Evolutionary conservation across 2,888 invertebrate genomes (phyloP).

Genomic region (Cheilosia vulpina): DNA sequence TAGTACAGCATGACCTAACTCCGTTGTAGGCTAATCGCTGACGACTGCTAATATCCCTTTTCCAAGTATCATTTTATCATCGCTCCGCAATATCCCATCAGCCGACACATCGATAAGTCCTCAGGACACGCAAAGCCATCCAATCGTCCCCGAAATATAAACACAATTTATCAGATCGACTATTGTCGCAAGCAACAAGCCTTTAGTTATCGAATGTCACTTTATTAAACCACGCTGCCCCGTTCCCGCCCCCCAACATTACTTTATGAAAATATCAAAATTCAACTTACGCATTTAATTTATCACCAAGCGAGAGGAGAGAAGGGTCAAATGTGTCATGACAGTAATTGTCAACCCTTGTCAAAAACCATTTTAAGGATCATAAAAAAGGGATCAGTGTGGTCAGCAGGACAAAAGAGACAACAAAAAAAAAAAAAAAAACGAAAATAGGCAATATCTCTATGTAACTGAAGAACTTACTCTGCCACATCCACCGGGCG

Average conservation of each 20-base stretch:
- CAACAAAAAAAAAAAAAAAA: conserved; percentile 10
- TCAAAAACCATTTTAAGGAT: conserved; percentile 53
- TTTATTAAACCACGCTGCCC: conserved; percentile 32
- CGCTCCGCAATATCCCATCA: conserved; percentile 1
- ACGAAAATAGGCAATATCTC: conserved; percentile 41
- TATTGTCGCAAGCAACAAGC: conserved; percentile 54
- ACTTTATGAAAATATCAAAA: conserved; percentile 66
- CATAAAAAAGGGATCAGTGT: conserved; percentile 54
- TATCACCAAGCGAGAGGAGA: conserved; percentile 25
- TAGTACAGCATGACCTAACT: too few relatives aligned
- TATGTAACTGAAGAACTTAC: conserved; percentile 41
- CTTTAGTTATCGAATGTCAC: conserved; percentile 44
- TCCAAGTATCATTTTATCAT: conserved; percentile 19
- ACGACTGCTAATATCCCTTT: background rate
- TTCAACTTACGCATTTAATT: conserved; percentile 65
- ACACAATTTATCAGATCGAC: conserved; percentile 25
- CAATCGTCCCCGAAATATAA: background rate
- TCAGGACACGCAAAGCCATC: conserved; percentile 19
- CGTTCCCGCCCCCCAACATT: background rate
- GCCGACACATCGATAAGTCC: conserved; percentile 5
- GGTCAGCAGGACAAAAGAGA: conserved; percentile 42
- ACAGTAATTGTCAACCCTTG: conserved; percentile 69
- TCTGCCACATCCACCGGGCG: background rate
- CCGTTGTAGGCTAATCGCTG: background rate
- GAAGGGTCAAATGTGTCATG: conserved; percentile 53